Conservation (phyloP, 2,797 vertebrate species). For the Peromyscus eremicus region DNA sequence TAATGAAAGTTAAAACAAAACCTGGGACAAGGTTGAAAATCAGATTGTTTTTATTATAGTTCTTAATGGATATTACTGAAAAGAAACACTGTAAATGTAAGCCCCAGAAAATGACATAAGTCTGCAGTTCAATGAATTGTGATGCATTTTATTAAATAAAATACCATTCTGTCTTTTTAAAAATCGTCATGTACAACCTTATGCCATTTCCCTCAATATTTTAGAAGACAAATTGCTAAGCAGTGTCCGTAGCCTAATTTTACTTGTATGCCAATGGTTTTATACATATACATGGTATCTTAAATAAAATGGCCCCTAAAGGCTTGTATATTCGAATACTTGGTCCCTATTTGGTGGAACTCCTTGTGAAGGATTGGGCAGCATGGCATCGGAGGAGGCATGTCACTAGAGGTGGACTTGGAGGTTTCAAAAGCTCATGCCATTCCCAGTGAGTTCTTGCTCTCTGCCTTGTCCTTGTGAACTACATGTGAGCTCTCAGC, state of each 20-base stretch:
- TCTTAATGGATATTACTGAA: background rate
- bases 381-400: background rate
- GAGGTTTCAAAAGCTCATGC: background rate
- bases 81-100: background rate
- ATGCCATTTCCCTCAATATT: background rate
- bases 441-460: background rate
- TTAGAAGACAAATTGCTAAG: background rate
- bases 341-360: background rate
- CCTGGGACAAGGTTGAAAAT: background rate
- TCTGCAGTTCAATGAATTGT: background rate
- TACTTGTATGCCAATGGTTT: background rate
- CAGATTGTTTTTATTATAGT: background rate
- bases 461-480: background rate
- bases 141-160: background rate
- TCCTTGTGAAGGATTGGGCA: background rate
- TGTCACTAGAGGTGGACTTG: too few species aligned
- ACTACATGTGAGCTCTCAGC: background rate
- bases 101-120: background rate
- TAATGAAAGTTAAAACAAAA: conserved; percentile 43
- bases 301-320: background rate
- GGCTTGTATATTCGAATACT: background rate
- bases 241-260: background rate
- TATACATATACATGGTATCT: background rate
- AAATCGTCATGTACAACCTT: background rate
- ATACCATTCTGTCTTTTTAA: background rate